Conservation (phyloP, 2,888 invertebrate genomes). For the Cephus sareptanus region DNA sequence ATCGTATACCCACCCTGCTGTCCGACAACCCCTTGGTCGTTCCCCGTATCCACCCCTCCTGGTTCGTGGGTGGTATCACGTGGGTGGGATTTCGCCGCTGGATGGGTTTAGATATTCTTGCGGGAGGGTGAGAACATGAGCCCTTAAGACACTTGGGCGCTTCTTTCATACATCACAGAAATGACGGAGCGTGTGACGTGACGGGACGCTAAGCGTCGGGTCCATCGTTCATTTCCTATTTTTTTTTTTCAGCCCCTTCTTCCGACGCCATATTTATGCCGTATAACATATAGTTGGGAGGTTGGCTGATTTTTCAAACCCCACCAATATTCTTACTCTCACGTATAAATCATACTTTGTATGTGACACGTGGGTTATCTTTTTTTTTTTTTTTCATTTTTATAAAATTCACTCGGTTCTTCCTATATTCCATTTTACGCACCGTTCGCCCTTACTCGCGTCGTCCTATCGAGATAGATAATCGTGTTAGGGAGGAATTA, state of each 20-base stretch:
- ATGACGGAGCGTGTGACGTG: slow-evolving; percentile 35
- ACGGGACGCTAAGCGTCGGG: slow-evolving; percentile 19
- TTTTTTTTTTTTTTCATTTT: background rate
- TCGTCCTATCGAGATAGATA: too few species aligned
- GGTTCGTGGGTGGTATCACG: background rate
- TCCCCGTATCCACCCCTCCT: background rate
- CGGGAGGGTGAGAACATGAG: slow-evolving; percentile 21
- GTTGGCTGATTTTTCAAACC: background rate
- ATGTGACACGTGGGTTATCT: background rate
- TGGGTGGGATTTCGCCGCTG: background rate
- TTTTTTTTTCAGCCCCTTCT: slow-evolving; percentile 16
- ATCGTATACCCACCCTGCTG: background rate
- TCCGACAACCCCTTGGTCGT: background rate
- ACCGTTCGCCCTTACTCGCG: background rate
- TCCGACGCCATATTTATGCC: background rate
- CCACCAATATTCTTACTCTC: background rate
- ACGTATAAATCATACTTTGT: background rate
- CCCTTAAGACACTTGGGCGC: slow-evolving; percentile 30
- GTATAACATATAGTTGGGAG: background rate
- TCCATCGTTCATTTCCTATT: slow-evolving; percentile 38
- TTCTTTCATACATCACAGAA: slow-evolving; percentile 35
- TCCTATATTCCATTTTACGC: background rate
- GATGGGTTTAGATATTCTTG: background rate
- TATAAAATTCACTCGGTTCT: background rate
- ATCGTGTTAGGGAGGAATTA: background rate